Conservation (phyloP, 2,113 vertebrate genomes). For the Accipiter virgatus region DNA sequence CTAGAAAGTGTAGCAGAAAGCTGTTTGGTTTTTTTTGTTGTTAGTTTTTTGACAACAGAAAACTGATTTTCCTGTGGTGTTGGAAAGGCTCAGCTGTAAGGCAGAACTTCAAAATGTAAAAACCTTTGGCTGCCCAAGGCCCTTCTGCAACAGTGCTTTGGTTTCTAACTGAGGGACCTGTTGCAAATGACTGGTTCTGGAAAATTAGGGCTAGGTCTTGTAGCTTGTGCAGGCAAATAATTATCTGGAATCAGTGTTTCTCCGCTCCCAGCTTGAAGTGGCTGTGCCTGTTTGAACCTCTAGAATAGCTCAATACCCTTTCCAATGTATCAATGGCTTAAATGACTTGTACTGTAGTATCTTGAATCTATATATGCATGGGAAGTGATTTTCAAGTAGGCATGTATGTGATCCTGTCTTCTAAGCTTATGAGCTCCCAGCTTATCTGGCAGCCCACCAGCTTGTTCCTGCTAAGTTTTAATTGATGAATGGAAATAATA, state of each 20-base stretch:
- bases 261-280: background rate
- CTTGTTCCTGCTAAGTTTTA: background rate
- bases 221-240: background rate
- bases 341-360: background rate
- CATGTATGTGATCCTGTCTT: background rate
- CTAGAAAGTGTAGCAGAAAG: background rate
- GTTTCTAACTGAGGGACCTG: background rate
- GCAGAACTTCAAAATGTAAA: background rate
- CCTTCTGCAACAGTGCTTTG: background rate
- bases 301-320: background rate
- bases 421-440: background rate
- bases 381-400: background rate
- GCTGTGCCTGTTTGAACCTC: background rate
- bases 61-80: background rate
- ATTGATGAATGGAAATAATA: background rate
- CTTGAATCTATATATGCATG: background rate
- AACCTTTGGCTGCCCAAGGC: background rate
- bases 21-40: accelerated
- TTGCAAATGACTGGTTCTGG: background rate
- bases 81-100: background rate
- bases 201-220: background rate
- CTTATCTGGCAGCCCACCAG: background rate
- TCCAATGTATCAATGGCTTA: background rate
- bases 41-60: background rate
- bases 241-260: background rate